Conservation (phyloP, 2,797 vertebrate genomes). For the Takifugu rubripes region DNA sequence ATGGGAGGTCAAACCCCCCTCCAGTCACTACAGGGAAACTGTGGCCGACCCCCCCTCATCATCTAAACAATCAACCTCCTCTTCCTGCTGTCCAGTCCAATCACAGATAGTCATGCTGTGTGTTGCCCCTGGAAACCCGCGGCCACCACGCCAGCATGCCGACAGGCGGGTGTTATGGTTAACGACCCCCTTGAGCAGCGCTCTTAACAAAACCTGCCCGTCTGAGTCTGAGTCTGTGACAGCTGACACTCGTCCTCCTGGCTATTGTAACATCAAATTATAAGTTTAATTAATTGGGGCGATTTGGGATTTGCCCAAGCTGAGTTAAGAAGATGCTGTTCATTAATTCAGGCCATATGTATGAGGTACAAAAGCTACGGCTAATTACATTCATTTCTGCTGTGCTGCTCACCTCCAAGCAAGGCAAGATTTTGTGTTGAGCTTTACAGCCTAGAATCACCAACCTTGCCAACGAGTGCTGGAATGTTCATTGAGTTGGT, state of each 20-base stretch:
- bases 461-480: constrained; percentile 78
- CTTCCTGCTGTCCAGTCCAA: constrained; percentile 56
- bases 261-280: constrained; percentile 69
- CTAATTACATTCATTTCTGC: constrained; percentile 50
- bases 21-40: constrained; percentile 32
- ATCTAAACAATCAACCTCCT: constrained; percentile 51
- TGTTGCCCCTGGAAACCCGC: constrained; percentile 56
- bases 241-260: constrained; percentile 39
- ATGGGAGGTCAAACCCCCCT: constrained; percentile 39
- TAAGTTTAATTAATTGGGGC: constrained; percentile 64
- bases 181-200: constrained; percentile 60
- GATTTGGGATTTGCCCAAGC: constrained; percentile 38
- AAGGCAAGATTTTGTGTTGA: constrained; percentile 5
- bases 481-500: constrained; percentile 98
- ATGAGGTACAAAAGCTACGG: constrained; percentile 41
- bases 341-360: constrained; percentile 53
- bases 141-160: constrained; percentile 35
- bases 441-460: constrained; percentile 19
- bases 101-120: constrained; percentile 52
- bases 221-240: constrained; percentile 48
- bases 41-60: constrained; percentile 49
- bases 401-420: constrained; percentile 2
- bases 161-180: constrained; percentile 43
- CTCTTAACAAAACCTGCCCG: constrained; percentile 59
- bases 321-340: constrained; percentile 50